Percentiles rank a stretch among this genome's conserved stretches.
phyloP scores from a whole-genome alignment of 2,797 vertebrate genomes.

The Myotis myotis region DNA sequence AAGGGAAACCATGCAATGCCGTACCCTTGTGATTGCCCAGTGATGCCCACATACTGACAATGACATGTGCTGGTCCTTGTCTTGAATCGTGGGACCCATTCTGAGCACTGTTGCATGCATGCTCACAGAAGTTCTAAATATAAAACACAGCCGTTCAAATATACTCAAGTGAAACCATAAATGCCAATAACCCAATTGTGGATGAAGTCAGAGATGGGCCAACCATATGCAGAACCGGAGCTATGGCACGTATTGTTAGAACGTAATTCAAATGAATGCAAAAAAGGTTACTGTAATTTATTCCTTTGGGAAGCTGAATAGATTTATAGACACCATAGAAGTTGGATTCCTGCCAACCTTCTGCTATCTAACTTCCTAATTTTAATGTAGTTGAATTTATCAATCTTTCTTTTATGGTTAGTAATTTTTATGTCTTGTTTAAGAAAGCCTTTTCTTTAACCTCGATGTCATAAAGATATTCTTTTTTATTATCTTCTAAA shows the following conservation, averaged over 20 bases:
- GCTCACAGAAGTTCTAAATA: neutral
- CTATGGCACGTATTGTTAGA: neutral
- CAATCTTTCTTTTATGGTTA: conserved; percentile 68
- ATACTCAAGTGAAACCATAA: neutral
- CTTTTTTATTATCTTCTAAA: conserved; percentile 61
- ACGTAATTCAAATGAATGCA: conserved; percentile 42
- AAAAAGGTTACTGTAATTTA: conserved; percentile 71
- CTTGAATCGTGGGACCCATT: neutral
- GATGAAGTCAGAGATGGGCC: neutral
- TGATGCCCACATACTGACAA: neutral
- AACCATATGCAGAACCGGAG: neutral
- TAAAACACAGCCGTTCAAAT: neutral
- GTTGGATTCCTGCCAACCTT: conserved; percentile 67
- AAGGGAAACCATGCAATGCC: fast-evolving
- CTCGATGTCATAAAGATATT: conserved; percentile 52
- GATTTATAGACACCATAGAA: conserved; percentile 65
- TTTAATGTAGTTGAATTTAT: conserved; percentile 74
- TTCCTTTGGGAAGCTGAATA: conserved; percentile 67
- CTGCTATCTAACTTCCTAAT: conserved; percentile 66
- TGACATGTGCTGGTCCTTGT: neutral
- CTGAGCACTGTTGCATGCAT: neutral
- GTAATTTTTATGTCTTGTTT: conserved; percentile 64
- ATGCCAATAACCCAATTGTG: neutral
- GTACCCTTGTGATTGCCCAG: neutral
- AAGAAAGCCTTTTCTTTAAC: conserved; percentile 43